Conservation (phyloP, 2,888 invertebrate genomes). For the Cenopis cana region DNA sequence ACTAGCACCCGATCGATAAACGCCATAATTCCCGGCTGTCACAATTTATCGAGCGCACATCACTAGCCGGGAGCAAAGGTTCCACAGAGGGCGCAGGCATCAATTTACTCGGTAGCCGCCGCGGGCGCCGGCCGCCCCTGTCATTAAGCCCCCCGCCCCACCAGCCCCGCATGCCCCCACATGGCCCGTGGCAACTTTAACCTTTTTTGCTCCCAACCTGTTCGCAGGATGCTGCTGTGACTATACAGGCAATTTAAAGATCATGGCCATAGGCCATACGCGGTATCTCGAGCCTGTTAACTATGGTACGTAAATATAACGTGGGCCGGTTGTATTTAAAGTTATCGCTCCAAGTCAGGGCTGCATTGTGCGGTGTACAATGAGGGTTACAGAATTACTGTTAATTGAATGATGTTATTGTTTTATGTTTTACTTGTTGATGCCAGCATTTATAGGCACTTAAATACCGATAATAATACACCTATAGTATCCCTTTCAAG, state of each 20-base stretch:
- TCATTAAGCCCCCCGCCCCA: slow-evolving; percentile 70
- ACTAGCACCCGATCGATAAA: slow-evolving; percentile 55
- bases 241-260: slow-evolving; percentile 73
- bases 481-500: background rate
- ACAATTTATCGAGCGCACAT: slow-evolving; percentile 78
- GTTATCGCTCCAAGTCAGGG: slow-evolving; percentile 55
- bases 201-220: slow-evolving; percentile 85
- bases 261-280: slow-evolving; percentile 82
- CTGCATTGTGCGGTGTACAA: slow-evolving; percentile 40
- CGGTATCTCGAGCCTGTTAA: slow-evolving; percentile 72
- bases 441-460: background rate
- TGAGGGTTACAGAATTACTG: slow-evolving; percentile 18
- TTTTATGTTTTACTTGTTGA: background rate
- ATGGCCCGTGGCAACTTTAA: slow-evolving; percentile 71
- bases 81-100: slow-evolving; percentile 80
- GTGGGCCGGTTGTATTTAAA: slow-evolving; percentile 62
- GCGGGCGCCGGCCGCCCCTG: slow-evolving; percentile 84
- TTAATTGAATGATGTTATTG: slow-evolving; percentile 32
- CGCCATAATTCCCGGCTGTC: slow-evolving; percentile 62
- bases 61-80: slow-evolving; percentile 84
- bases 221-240: slow-evolving; percentile 78
- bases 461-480: background rate
- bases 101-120: slow-evolving; percentile 84
- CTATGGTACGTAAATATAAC: slow-evolving; percentile 68
- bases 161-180: slow-evolving; percentile 49